phyloP scores from a whole-genome alignment of 2,113 vertebrate species.

The Plecturocebus donacophilus region DNA sequence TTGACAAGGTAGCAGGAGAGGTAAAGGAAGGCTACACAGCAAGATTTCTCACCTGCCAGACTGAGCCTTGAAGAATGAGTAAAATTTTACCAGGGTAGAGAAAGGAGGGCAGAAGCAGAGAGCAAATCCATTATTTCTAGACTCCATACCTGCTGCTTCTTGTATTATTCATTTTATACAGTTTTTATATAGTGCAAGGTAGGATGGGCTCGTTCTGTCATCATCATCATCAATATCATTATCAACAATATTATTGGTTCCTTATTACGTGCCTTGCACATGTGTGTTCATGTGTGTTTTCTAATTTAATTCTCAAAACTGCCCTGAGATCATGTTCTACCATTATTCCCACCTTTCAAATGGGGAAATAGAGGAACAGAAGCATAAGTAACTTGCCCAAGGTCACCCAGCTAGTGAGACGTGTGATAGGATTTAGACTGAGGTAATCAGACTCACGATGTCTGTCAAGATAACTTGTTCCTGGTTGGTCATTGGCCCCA shows the following conservation, averaged over 20 bases:
- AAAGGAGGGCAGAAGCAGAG: not conserved
- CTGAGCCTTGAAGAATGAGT: not conserved
- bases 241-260: not conserved
- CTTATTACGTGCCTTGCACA: not conserved
- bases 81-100: not conserved
- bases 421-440: not conserved
- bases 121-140: not conserved
- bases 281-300: not conserved
- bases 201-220: too few species aligned
- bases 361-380: not conserved
- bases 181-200: not conserved
- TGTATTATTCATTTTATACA: not conserved
- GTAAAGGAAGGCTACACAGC: not conserved
- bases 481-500: not conserved
- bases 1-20: not conserved
- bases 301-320: not conserved
- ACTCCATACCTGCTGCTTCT: not conserved
- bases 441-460: accelerated
- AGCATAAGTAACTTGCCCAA: not conserved
- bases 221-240: too few species aligned
- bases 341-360: not conserved
- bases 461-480: not conserved
- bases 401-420: not conserved
- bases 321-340: not conserved
- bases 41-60: not conserved